Percentiles rank a stretch among this genome's conserved stretches.
Evolutionary conservation across 2,113 vertebrate genomes (phyloP).

Genomic region (Hypomesus transpacificus): DNA sequence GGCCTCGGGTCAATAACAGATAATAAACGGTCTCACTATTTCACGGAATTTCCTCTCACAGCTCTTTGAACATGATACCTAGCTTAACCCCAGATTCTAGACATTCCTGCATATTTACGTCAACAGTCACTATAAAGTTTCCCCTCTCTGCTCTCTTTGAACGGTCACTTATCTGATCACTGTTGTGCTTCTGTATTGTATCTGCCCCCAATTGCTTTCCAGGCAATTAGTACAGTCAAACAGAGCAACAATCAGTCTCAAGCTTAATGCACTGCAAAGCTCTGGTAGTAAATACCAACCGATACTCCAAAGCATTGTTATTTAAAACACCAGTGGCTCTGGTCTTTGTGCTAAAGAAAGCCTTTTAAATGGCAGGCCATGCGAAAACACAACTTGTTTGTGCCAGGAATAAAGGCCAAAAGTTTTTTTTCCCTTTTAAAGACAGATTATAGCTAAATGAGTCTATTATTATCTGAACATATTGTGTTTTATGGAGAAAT

Average conservation of each 20-base stretch:
- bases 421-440: constrained; percentile 49
- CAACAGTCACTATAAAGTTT: constrained; percentile 36
- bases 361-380: constrained; percentile 57
- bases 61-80: too few species aligned
- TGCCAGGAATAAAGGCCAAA: constrained; percentile 45
- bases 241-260: constrained; percentile 33
- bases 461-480: constrained; percentile 30
- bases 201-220: constrained; percentile 56
- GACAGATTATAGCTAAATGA: constrained; percentile 50
- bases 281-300: constrained; percentile 65
- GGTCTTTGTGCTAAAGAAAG: constrained; percentile 53
- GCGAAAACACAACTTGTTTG: constrained; percentile 47
- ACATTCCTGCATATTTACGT: background rate
- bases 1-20: too few species aligned
- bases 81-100: too few species aligned
- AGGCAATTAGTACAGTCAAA: constrained; percentile 70
- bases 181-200: constrained; percentile 53
- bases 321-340: constrained; percentile 57
- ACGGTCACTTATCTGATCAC: constrained; percentile 50
- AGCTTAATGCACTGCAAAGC: constrained; percentile 62
- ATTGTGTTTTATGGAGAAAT: constrained; percentile 44
- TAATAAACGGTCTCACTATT: too few species aligned
- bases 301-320: constrained; percentile 62
- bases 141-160: constrained; percentile 19
- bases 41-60: too few species aligned